Evolutionary conservation across 2,888 invertebrate species (phyloP), one percentile per base, ranked within the genome.

Genomic region (Sarcophaga rosellei): DNA sequence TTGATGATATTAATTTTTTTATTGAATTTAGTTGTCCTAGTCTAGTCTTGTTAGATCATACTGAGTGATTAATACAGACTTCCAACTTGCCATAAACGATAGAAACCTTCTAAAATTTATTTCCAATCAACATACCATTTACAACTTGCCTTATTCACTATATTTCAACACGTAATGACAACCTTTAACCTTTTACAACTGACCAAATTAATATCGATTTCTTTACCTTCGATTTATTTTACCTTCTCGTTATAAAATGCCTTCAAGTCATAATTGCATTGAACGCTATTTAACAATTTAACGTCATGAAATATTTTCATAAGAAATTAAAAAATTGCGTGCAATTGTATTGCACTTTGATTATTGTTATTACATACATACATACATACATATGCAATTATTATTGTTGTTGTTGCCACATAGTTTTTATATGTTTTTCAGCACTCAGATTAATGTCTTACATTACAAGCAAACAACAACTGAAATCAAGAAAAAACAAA

Each of bases 371-470:
- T 70, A 59, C 25, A 25, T 25, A 25, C 25, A 25, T 70, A 59
- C 25, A 25, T 25, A 25, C 25, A 25, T 59, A 15, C 35, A 53
- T 72, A 79, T 75, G 6, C 59, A 57, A 69, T 47, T 53, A 47
- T 72, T 44, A 45, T 62, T 66, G 62, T 73, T 78, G 65, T 63
- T 8, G 44, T 65, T 83, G 84, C 75, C 81, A 86, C 84, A 86
- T 84, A 35, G 35, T 2, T 35, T 35, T 35, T 84, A 86, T 86
- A 81, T 81, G 86, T 86, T 81, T 84, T 86, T 86, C 84, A 86
- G 86, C 86, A 81, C 86, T 72, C 86, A 78, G 86, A 86, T 86
- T 81, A 86, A 84, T 81, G 86, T 86, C 84, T 47, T 75, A 86
- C 86, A 86, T 70, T 62, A 70, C 53, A 47, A 57, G 17, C 53